These are phyloP conservation scores for Sitta europaea DNA, from an alignment of 2,113 vertebrate species.

Conservation along the genomic window DNA sequence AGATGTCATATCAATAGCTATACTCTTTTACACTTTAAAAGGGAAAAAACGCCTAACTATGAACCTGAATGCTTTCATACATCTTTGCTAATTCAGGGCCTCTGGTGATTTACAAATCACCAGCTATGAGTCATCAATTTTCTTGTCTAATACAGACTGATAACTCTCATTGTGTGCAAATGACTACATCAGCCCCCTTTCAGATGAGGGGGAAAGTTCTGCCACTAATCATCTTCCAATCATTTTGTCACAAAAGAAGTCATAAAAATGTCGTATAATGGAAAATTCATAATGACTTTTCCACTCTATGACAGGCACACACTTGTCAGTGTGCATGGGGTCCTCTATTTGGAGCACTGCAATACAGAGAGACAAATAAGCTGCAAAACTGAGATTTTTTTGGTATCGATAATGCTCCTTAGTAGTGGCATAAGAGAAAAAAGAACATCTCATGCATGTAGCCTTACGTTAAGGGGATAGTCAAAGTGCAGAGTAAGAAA, in stretches of 20 bases:
- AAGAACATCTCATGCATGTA: background rate
- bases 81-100: background rate
- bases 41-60: background rate
- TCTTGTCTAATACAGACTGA: background rate
- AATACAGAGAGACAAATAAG: background rate
- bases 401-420: background rate
- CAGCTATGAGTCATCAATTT: conserved; percentile 13
- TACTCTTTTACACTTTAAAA: background rate
- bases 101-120: conserved; percentile 17
- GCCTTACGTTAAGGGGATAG: background rate
- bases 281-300: background rate
- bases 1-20: background rate
- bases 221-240: background rate
- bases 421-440: background rate
- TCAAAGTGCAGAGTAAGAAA: background rate
- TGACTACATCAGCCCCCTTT: background rate
- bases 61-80: background rate
- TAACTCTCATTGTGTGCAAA: background rate
- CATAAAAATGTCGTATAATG: background rate
- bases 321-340: background rate
- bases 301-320: background rate
- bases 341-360: background rate
- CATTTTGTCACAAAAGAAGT: background rate
- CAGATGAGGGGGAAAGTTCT: background rate
- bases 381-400: background rate